These are phyloP conservation scores for Cydia strobilella DNA, from an alignment of 1,140 invertebrate species.

Conservation along the genomic window DNA sequence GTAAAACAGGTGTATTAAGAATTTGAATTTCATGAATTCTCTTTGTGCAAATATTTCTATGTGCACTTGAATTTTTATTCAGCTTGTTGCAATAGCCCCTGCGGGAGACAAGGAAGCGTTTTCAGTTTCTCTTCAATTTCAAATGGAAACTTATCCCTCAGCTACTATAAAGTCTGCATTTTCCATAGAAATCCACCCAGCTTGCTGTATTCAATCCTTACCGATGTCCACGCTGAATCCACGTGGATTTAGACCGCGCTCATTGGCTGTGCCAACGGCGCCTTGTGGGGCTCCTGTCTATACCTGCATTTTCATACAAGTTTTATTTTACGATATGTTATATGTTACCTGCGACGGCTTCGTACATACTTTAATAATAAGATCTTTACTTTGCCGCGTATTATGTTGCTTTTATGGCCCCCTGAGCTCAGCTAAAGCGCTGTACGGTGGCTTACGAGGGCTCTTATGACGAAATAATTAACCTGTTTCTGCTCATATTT, in stretches of 20 bases:
- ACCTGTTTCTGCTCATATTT: slow-evolving; percentile 71
- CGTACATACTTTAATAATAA: slow-evolving; percentile 80
- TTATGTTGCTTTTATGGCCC: slow-evolving; percentile 76
- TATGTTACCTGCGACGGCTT: slow-evolving; percentile 75
- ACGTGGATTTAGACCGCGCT: slow-evolving; percentile 69
- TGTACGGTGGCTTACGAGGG: slow-evolving; percentile 75
- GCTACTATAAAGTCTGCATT: slow-evolving; percentile 78
- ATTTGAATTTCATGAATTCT: slow-evolving; percentile 39
- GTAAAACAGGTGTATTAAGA: slow-evolving; percentile 43
- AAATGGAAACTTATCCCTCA: slow-evolving; percentile 79
- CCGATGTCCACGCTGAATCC: slow-evolving; percentile 74
- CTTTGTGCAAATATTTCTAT: slow-evolving; percentile 71
- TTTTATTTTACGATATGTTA: slow-evolving; percentile 79
- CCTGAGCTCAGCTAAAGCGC: slow-evolving; percentile 67
- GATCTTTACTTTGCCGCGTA: slow-evolving; percentile 76
- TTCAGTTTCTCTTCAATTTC: slow-evolving; percentile 76
- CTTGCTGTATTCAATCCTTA: slow-evolving; percentile 67
- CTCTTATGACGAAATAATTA: slow-evolving; percentile 78
- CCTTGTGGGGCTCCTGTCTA: slow-evolving; percentile 43
- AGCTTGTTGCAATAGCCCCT: slow-evolving; percentile 54
- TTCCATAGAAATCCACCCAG: slow-evolving; percentile 76
- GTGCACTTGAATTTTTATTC: slow-evolving; percentile 76
- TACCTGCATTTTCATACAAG: slow-evolving; percentile 64
- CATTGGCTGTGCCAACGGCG: slow-evolving; percentile 53
- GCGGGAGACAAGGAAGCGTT: slow-evolving; percentile 73